Base-by-base conservation (phyloP, 2,113 vertebrate species). In the Cynocephalus volans region DNA sequence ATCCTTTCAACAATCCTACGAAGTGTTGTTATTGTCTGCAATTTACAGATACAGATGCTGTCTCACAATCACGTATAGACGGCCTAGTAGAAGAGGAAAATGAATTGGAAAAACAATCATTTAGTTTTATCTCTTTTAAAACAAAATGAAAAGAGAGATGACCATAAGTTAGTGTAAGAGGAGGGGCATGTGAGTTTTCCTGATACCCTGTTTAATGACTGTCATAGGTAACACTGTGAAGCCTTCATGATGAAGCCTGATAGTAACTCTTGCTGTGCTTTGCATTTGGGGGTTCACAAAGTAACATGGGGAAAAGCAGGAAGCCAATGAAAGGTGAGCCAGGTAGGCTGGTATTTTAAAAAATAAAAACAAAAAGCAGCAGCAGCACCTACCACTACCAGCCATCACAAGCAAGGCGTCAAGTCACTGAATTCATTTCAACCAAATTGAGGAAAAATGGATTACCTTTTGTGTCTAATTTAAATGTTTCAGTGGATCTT, bases 91-190 rank as follows among this genome's bases (percentile, higher is more conserved):
- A 86, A 87, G 41, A 80, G 56, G 9, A 67, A 86, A 76, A 54
- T 52, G 48, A 65, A 26, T 23, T 73, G 75, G 45, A 95, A 93
- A 95, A 87, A 58, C 26, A 83, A 76, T 62, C 41, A 73, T 17
- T 54, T 67, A 65, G 60, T 75, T 76, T 91, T 48, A 85, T 80
- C n/a, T 82, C n/a, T 52, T 82, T 88, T 81, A 67, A 96, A 89
- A 90, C 80, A 83, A 95, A 93, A 67, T 33, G 41, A 79, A 91
- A 85, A 84, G 33, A 33, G 64, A 90, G 60, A 83, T 28, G 36
- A 19, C 24, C 23, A 5, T 62, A 87, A 41, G 15, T 65, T 64
- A 69, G 31, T 5, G 26, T 54, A 93, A 28, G 26, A 86, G 48
- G 11, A 84, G 26, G 24, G 41, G 15, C 41, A 77, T n/a, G 14